phyloP scores from a whole-genome alignment of 1,140 invertebrate genomes.

The Danaus melanippus region DNA sequence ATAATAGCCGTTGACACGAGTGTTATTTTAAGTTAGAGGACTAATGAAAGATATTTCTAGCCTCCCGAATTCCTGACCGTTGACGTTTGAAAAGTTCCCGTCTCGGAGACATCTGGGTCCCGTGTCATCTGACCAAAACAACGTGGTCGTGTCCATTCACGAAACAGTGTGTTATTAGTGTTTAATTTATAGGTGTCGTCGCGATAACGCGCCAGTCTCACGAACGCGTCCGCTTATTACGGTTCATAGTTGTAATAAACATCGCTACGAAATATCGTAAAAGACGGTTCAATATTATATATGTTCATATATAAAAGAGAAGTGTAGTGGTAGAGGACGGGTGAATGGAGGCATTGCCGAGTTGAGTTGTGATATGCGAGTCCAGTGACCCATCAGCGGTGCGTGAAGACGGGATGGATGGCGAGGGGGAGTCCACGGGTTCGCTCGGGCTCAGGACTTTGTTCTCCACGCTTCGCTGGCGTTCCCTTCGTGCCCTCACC shows the following conservation, averaged over 20 bases:
- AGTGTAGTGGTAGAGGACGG: conserved; percentile 4
- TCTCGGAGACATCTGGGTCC: conserved; percentile 38
- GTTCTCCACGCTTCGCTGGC: conserved; percentile 56
- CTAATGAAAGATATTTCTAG: conserved; percentile 21
- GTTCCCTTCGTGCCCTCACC: conserved; percentile 43
- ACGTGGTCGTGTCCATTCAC: conserved; percentile 46
- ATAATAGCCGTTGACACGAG: conserved; percentile 19
- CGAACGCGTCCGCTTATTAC: conserved; percentile 61
- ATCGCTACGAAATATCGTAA: no score
- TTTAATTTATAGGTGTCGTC: conserved; percentile 40
- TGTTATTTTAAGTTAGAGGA: conserved; percentile 23
- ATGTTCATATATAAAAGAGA: conserved; percentile 1
- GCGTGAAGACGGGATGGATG: conserved; percentile 63
- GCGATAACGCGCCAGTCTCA: conserved; percentile 63
- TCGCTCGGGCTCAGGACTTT: conserved; percentile 51
- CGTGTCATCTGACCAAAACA: conserved; percentile 60
- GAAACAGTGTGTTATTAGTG: conserved; percentile 18
- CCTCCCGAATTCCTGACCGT: conserved; percentile 26
- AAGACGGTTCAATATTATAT: conserved; percentile 6
- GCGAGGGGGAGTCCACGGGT: conserved; percentile 55
- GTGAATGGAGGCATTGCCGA: conserved; percentile 8
- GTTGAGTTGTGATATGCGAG: conserved; percentile 30
- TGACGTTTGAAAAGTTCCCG: conserved; percentile 36
- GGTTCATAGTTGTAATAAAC: conserved; percentile 35
- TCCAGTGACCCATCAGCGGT: conserved; percentile 60